phyloP scores from a whole-genome alignment of 2,888 invertebrate species.

The Troilus luridus region DNA sequence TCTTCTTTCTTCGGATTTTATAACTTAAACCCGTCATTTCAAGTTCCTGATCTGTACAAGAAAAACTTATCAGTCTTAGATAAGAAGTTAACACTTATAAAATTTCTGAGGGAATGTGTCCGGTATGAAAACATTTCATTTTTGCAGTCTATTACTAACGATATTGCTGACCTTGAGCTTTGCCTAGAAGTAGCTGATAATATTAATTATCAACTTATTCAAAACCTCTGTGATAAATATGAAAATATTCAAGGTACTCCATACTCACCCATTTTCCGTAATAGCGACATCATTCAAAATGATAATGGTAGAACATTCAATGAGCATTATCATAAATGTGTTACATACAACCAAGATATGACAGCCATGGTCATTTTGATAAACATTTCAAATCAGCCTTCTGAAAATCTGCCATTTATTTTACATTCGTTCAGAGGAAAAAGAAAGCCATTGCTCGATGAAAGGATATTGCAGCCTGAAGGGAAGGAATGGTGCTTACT shows the following conservation, averaged over 20 bases:
- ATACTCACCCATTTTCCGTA: constrained; percentile 42
- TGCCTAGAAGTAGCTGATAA: constrained; percentile 49
- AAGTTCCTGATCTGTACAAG: constrained; percentile 39
- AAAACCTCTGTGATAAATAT: constrained; percentile 19
- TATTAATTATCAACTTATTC: constrained; percentile 51
- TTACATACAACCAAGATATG: constrained; percentile 53
- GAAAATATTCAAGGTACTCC: constrained; percentile 33
- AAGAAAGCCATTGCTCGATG: constrained; percentile 13
- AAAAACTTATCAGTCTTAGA: neutral
- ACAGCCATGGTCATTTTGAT: constrained; percentile 48
- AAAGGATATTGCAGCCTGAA: constrained; percentile 10
- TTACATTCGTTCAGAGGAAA: constrained; percentile 52
- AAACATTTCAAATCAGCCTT: constrained; percentile 42
- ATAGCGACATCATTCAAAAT: neutral
- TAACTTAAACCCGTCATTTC: constrained; percentile 45
- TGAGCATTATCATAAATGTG: constrained; percentile 40
- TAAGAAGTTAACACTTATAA: constrained; percentile 17
- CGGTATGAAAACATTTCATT: constrained; percentile 35
- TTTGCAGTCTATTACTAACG: constrained; percentile 42
- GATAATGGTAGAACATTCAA: neutral
- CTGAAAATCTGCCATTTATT: constrained; percentile 38
- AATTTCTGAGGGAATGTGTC: constrained; percentile 50
- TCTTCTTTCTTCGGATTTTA: constrained; percentile 44
- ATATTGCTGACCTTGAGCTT: constrained; percentile 46
- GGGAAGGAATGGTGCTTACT: neutral